A percentile compares a stretch with the other conserved stretches of the same genome.
phyloP scores from a whole-genome alignment of 2,888 invertebrate genomes.

The Pristionchus japonicus region DNA sequence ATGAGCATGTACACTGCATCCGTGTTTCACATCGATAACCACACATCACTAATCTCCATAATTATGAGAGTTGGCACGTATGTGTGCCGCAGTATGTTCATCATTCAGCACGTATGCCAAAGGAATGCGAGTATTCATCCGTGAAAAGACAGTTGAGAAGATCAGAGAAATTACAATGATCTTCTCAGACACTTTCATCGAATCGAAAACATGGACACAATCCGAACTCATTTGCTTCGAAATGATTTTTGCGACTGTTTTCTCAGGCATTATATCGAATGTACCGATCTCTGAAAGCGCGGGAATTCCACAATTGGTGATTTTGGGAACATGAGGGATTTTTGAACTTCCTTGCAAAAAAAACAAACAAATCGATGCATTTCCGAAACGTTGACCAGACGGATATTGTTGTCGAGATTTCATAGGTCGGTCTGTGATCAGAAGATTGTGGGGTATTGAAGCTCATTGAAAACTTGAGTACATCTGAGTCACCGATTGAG shows the following conservation, averaged over 20 bases:
- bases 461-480: too few relatives aligned
- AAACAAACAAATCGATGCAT: too few relatives aligned
- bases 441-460: too few relatives aligned
- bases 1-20: too few relatives aligned
- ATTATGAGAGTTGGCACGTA: neutral
- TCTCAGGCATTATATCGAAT: neutral
- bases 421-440: too few relatives aligned
- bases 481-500: too few relatives aligned
- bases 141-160: too few relatives aligned
- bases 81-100: neutral
- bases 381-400: too few relatives aligned
- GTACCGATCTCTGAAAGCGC: neutral
- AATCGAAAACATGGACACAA: neutral
- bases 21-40: too few relatives aligned
- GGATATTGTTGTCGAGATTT: too few relatives aligned
- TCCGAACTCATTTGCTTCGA: neutral
- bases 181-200: neutral
- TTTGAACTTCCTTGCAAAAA: too few relatives aligned
- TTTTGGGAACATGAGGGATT: neutral
- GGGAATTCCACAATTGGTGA: neutral
- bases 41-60: neutral
- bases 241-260: neutral
- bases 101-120: neutral
- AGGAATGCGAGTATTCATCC: neutral
- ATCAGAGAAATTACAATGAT: too few relatives aligned